Percentiles rank a stretch among this genome's conserved stretches.
Evolutionary conservation across 2,888 invertebrate species (phyloP).

Genomic region (Tipula lateralis): DNA sequence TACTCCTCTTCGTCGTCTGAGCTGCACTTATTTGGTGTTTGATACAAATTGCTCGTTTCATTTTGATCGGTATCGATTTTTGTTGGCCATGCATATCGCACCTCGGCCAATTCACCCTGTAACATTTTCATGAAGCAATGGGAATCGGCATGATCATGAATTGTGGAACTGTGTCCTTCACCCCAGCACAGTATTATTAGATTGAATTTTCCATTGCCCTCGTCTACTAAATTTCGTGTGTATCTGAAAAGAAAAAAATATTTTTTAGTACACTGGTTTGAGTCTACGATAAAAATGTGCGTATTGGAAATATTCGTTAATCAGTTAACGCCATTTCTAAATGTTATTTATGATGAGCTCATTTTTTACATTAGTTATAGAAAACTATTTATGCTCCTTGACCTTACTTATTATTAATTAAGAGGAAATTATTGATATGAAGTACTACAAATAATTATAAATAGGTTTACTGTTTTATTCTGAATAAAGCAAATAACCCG

Average conservation of each 20-base stretch:
- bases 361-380: background rate
- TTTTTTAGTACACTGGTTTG: background rate
- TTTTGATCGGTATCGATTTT: slow-evolving; percentile 31
- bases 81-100: slow-evolving; percentile 46
- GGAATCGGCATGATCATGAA: slow-evolving; percentile 93
- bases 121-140: slow-evolving; percentile 98
- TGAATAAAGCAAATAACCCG: background rate
- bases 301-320: background rate
- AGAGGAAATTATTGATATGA: background rate
- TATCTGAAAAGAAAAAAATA: slow-evolving; percentile 61
- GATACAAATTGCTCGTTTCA: slow-evolving; percentile 36
- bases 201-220: slow-evolving; percentile 96
- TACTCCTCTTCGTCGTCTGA: slow-evolving; percentile 42
- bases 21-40: slow-evolving; percentile 30
- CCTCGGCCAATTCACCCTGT: slow-evolving; percentile 76
- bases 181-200: slow-evolving; percentile 98
- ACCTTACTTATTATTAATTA: background rate
- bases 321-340: background rate
- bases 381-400: background rate
- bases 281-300: background rate
- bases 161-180: slow-evolving; percentile 87
- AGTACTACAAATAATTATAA: too few relatives aligned
- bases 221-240: slow-evolving; percentile 92
- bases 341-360: background rate
- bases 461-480: background rate